A percentile compares a stretch with the other conserved stretches of the same genome.
Conservation (phyloP, 2,888 invertebrate genomes). For the Acrobasis suavella region DNA sequence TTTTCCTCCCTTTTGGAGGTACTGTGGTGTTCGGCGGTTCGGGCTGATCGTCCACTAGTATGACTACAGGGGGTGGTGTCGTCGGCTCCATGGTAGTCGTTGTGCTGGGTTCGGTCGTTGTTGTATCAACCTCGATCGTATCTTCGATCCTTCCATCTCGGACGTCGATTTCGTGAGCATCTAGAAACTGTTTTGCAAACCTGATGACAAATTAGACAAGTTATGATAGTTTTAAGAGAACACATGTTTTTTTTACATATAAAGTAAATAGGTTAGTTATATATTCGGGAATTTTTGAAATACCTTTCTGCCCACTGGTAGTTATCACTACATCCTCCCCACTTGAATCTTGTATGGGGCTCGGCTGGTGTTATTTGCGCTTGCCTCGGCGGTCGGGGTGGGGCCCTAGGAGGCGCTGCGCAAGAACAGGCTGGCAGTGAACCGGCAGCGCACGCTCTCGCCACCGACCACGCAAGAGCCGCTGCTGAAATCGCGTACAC, state of each 20-base stretch:
- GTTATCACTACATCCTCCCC: conserved; percentile 95
- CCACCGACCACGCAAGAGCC: conserved; percentile 88
- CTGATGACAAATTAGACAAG: conserved; percentile 42
- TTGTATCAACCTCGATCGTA: conserved; percentile 60
- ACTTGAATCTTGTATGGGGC: conserved; percentile 89
- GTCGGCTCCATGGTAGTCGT: conserved; percentile 55
- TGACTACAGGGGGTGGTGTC: conserved; percentile 66
- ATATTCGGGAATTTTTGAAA: neutral
- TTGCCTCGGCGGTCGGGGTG: conserved; percentile 79
- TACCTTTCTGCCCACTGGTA: conserved; percentile 86
- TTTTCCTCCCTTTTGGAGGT: conserved; percentile 56
- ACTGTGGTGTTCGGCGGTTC: conserved; percentile 61
- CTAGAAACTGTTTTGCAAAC: conserved; percentile 88
- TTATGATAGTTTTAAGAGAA: neutral
- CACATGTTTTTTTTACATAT: too few relatives aligned
- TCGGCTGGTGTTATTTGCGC: conserved; percentile 85
- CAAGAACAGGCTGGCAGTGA: conserved; percentile 90
- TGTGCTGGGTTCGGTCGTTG: conserved; percentile 59
- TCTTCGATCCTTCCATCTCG: conserved; percentile 69
- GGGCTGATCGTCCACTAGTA: conserved; percentile 75
- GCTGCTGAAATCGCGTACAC: conserved; percentile 92
- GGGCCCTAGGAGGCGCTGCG: conserved; percentile 86
- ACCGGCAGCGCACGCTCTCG: conserved; percentile 90
- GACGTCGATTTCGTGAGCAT: conserved; percentile 82
- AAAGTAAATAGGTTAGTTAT: too few relatives aligned